Conservation (phyloP, 2,113 vertebrate species). For the Aphyosemion australe region DNA sequence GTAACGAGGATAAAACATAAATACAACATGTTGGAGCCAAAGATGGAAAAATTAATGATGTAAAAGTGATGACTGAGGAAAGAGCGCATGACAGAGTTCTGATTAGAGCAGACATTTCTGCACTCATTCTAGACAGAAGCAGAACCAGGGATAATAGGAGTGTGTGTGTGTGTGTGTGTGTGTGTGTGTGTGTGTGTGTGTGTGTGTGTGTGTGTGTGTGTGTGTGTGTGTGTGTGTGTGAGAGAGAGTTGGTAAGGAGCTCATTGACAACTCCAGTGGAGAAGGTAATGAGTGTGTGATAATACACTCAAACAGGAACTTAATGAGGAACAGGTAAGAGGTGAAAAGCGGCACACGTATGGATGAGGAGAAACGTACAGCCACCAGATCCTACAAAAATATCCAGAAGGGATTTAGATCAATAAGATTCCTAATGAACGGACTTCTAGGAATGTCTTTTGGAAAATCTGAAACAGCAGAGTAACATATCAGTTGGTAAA, state of each 20-base stretch:
- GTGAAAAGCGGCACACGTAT: conserved; percentile 3
- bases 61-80: conserved; percentile 42
- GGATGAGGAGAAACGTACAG: conserved; percentile 16
- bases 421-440: conserved; percentile 31
- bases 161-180: conserved; percentile 20
- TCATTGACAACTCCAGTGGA: conserved; percentile 56
- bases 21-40: conserved; percentile 1
- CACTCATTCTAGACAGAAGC: conserved; percentile 23
- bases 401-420: conserved; percentile 20
- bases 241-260: conserved; percentile 48
- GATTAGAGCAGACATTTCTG: conserved; percentile 34
- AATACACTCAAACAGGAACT: conserved; percentile 57
- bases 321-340: conserved; percentile 63
- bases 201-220: conserved; percentile 26
- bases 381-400: conserved; percentile 8
- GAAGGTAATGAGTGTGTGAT: conserved; percentile 62
- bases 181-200: conserved; percentile 24
- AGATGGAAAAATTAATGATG: conserved; percentile 36
- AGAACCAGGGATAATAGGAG: conserved; percentile 44
- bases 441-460: not conserved
- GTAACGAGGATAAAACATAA: conserved; percentile 14
- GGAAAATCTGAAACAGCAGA: no score
- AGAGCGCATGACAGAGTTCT: conserved; percentile 30
- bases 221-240: conserved; percentile 25
- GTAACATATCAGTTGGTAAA: no score